Percentiles rank a stretch among this genome's conserved stretches.
phyloP scores from a whole-genome alignment of 2,113 vertebrate species.

The Mesitornis unicolor region DNA sequence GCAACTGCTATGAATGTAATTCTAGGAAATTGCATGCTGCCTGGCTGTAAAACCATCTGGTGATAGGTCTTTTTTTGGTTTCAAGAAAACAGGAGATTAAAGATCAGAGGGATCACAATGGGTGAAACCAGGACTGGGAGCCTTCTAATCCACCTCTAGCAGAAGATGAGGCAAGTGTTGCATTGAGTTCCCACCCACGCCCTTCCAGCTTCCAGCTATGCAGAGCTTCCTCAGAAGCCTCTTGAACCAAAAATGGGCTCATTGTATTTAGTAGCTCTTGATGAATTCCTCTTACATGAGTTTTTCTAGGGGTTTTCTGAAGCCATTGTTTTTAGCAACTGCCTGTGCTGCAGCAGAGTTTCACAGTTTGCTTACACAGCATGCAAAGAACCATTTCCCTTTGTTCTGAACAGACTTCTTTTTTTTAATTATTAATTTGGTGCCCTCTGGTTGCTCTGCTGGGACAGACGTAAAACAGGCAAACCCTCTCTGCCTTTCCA shows the following conservation, averaged over 20 bases:
- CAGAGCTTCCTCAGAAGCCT: neutral
- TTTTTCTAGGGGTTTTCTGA: neutral
- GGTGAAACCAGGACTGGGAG: neutral
- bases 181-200: neutral
- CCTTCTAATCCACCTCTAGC: neutral
- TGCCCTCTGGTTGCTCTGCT: neutral
- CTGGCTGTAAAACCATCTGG: neutral
- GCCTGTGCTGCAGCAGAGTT: neutral
- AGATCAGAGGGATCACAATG: neutral
- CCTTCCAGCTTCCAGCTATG: neutral
- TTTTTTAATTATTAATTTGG: neutral
- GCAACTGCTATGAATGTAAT: neutral
- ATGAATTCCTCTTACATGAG: neutral
- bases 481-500: neutral
- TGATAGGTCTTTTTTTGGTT: neutral
- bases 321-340: neutral
- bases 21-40: neutral
- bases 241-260: neutral
- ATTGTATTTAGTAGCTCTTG: neutral
- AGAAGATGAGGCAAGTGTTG: rapidly evolving
- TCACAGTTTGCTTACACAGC: neutral
- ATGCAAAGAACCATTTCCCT: neutral
- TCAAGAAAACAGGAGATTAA: neutral
- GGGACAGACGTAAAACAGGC: neutral
- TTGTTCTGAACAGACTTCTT: neutral